Percentiles rank a stretch among this genome's conserved stretches.
phyloP scores from a whole-genome alignment of 1,140 invertebrate species.

The Luehdorfia chinensis region DNA sequence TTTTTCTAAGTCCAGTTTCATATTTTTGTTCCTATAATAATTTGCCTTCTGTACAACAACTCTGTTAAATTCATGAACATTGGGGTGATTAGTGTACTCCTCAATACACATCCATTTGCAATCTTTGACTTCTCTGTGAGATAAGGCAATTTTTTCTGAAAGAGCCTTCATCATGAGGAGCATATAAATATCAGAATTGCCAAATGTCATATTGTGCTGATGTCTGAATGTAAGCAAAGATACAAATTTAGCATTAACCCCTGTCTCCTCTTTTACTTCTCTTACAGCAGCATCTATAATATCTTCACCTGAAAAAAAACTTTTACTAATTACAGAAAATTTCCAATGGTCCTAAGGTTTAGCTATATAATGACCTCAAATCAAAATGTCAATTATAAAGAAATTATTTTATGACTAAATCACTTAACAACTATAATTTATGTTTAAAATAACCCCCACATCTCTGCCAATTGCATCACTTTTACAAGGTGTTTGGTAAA shows the following conservation, averaged over 20 bases:
- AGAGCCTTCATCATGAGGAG: constrained; percentile 85
- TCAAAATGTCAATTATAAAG: no score
- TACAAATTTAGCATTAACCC: constrained; percentile 85
- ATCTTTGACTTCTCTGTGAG: constrained; percentile 85
- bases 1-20: constrained; percentile 78
- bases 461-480: no score
- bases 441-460: no score
- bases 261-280: constrained; percentile 95
- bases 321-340: no score
- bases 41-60: constrained; percentile 82
- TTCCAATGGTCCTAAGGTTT: no score
- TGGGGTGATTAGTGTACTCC: constrained; percentile 84
- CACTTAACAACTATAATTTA: no score
- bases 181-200: constrained; percentile 91
- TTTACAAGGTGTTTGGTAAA: no score
- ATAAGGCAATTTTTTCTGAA: constrained; percentile 81
- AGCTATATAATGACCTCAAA: no score
- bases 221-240: constrained; percentile 89
- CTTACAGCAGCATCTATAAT: constrained; percentile 86
- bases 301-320: constrained; percentile 85
- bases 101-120: constrained; percentile 91
- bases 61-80: constrained; percentile 86
- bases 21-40: constrained; percentile 79
- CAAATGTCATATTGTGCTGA: constrained; percentile 82
- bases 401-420: no score